Base-by-base conservation (phyloP, 2,797 vertebrate genomes). In the Catharus ustulatus region DNA sequence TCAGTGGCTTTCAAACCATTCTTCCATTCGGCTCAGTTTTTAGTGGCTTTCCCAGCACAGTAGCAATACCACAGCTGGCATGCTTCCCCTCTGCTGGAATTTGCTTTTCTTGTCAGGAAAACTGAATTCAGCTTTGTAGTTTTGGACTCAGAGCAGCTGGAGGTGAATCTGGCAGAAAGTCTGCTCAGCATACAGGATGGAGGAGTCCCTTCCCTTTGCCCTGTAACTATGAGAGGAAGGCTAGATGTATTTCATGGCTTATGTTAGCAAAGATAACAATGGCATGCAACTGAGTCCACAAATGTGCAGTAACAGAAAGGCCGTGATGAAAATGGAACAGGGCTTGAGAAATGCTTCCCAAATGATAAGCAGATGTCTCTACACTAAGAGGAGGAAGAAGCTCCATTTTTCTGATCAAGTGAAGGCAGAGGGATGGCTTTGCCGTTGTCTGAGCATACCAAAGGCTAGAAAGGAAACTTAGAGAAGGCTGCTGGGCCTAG, bases 21-120 rank as follows among this genome's bases (percentile, higher is more conserved):
- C 87, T 87, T 93, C 93, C 85, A 84, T 78, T 93, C 4, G 0
- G 52, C 85, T 95, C 85, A 49, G 76, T 63, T 94, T 94, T 93
- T 78, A 93, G 93, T 82, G 91, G 89, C 87, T 96, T 96, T 95
- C 94, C 93, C 89, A 95, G 92, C 87, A 95, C 94, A 95, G 91
- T 94, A 95, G 94, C 95, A 91, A 93, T 79, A 94, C 83, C 74
- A 59, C 1, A 1, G 80, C 83, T 96, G 95, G 95, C 93, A 88
- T 3, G 63, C 74, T 93, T 96, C 59, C 84, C 68, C 36, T 84
- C 82, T 86, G 55, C 48, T 94, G 93, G 91, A 96, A 95, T 93
- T 78, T 89, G 87, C 82, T 91, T 95, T 95, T 91, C 94, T 93
- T 87, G 87, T 96, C 83, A 88, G 80, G 82, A 93, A 89, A 95